Evolutionary conservation across 1,140 invertebrate genomes (phyloP).

Genomic region (Hycleus phaleratus): DNA sequence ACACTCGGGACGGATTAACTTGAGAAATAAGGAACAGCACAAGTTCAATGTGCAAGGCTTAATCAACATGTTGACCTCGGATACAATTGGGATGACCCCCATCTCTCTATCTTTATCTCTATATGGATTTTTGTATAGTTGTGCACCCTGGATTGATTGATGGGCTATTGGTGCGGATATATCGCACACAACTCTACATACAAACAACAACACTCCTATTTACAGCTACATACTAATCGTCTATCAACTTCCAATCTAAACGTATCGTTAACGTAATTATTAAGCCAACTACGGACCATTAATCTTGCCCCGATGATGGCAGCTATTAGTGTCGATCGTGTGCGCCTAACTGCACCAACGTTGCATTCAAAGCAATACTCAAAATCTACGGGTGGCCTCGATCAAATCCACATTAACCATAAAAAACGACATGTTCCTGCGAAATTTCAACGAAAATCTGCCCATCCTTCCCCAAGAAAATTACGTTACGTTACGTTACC

Average conservation of each 20-base stretch:
- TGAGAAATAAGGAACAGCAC: slow-evolving; percentile 7
- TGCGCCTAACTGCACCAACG: slow-evolving; percentile 4
- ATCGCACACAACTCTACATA: slow-evolving; percentile 2
- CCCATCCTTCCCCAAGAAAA: background rate
- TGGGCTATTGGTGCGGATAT: slow-evolving; percentile 4
- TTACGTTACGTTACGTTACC: slow-evolving; percentile 26
- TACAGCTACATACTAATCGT: slow-evolving; percentile 12
- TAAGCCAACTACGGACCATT: slow-evolving; percentile 11
- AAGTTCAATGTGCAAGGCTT: slow-evolving; percentile 16
- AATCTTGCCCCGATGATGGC: slow-evolving; percentile 10
- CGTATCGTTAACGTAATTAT: slow-evolving; percentile 16
- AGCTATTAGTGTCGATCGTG: slow-evolving; percentile 13
- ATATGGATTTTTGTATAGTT: background rate
- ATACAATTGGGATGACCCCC: slow-evolving; percentile 17
- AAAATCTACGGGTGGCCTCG: slow-evolving; percentile 15
- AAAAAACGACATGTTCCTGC: background rate
- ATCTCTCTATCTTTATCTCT: background rate
- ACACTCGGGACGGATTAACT: background rate
- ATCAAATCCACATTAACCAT: slow-evolving; percentile 1
- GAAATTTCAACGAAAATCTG: background rate
- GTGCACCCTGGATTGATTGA: slow-evolving; percentile 8
- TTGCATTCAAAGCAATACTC: background rate
- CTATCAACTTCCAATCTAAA: slow-evolving; percentile 15
- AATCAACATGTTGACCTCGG: slow-evolving; percentile 20
- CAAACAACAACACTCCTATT: slow-evolving; percentile 3